These are phyloP conservation scores for Perdita meconis DNA, from an alignment of 2,888 invertebrate genomes.

Conservation along the genomic window DNA sequence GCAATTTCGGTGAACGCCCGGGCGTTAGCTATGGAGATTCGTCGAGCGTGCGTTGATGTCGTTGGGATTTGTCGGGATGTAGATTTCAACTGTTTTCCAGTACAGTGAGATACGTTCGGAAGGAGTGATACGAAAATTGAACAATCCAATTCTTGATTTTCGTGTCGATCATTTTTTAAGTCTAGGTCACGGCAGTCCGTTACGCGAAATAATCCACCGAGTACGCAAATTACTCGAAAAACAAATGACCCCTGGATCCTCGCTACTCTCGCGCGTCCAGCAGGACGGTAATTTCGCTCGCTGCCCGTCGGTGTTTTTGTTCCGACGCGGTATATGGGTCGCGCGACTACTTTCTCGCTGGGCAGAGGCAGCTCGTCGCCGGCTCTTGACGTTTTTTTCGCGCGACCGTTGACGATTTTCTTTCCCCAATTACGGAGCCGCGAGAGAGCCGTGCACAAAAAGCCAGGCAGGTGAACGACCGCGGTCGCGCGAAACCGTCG, in stretches of 20 bases:
- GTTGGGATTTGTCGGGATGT: background rate
- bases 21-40: background rate
- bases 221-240: too few relatives aligned
- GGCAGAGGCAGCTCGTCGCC: background rate
- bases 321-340: conserved; percentile 10
- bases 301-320: background rate
- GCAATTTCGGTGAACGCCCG: background rate
- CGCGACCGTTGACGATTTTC: conserved; percentile 31
- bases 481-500: conserved; percentile 32
- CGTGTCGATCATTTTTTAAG: too few relatives aligned
- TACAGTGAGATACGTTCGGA: too few relatives aligned
- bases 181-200: too few relatives aligned
- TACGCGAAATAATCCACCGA: too few relatives aligned
- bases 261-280: too few relatives aligned
- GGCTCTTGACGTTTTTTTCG: conserved; percentile 23
- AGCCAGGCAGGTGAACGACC: conserved; percentile 49
- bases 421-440: conserved; percentile 45
- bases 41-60: background rate
- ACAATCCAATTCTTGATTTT: too few relatives aligned
- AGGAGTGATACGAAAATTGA: too few relatives aligned
- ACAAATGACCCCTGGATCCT: background rate
- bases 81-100: background rate
- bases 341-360: conserved; percentile 6
- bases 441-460: conserved; percentile 38
- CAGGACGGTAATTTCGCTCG: background rate